Evolutionary conservation across 1,140 invertebrate species (phyloP), one percentile per base, ranked within the genome.

Genomic region (Apis dorsata): DNA sequence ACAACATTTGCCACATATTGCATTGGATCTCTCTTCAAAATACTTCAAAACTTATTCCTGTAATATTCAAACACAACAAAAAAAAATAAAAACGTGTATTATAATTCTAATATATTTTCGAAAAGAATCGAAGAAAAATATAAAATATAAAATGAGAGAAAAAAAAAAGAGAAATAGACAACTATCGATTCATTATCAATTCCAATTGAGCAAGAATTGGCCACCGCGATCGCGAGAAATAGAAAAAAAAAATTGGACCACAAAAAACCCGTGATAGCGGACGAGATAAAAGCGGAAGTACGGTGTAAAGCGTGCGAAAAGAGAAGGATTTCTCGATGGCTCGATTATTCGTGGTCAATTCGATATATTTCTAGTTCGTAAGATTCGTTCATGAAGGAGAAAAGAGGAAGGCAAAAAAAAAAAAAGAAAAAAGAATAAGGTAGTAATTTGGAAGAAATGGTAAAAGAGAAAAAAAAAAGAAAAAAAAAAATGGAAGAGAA

Each of bases 341-440:
- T 76, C 51, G 59, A 34, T 80, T 85, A 63, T 79, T 81, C 80
- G 73, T 53, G 80, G 65, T 60, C 80, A 63, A 76, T 57, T 19
- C 73, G 66, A 80, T 72, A 79, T 66, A 72, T 86, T 73, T 62
- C 34, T 68, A 83, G 73, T 60, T 65, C 34, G 19, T 86, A 83
- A 85, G 63, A 66, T 74, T 74, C 55, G 63, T n/a, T 65, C 63
- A 73, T n/a, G 69, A 24, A 28, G 24, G 19, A 19, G 24, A 62
- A 24, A 5, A 4, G 17, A 24, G 5, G 1, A 13, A 1, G 34
- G 19, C 7, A 68, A n/a, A 60, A 17, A 62, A 17, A 44, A 34
- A 57, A 55, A 60, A n/a, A 57, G 3, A 71, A 21, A 70, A 34
- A 53, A 19, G 12, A 15, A 55, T 12, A 13, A 49, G n/a, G 11